Evolutionary conservation across 2,113 vertebrate species (phyloP).

Genomic region (Tiliqua scincoides): DNA sequence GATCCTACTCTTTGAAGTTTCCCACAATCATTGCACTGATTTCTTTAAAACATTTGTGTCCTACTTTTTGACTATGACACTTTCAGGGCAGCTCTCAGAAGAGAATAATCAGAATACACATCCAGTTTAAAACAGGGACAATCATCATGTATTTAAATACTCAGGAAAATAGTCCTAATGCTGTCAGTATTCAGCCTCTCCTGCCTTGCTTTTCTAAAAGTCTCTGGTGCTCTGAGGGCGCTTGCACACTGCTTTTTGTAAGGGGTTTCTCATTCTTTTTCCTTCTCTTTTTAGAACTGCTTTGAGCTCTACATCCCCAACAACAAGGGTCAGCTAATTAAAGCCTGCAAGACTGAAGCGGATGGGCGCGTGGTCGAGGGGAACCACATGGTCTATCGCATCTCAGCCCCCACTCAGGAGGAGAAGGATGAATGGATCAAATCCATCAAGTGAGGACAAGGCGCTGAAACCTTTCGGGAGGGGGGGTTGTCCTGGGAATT

Average conservation of each 20-base stretch:
- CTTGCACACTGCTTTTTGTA: neutral
- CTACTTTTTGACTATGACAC: too few relatives aligned
- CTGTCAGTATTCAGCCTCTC: too few relatives aligned
- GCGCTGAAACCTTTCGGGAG: neutral
- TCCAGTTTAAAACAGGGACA: too few relatives aligned
- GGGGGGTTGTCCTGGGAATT: neutral
- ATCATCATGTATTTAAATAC: too few relatives aligned
- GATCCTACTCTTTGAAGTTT: too few relatives aligned
- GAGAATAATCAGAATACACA: too few relatives aligned
- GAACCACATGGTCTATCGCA: constrained; percentile 94
- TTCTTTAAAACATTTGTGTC: too few relatives aligned
- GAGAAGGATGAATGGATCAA: constrained; percentile 96
- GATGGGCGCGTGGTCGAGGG: constrained; percentile 92
- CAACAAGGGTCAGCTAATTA: constrained; percentile 93
- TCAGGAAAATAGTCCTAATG: too few relatives aligned
- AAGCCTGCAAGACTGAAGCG: constrained; percentile 92
- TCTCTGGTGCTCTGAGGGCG: neutral
- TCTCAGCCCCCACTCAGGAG: constrained; percentile 92
- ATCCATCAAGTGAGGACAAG: constrained; percentile 85
- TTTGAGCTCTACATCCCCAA: constrained; percentile 95
- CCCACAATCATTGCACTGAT: too few relatives aligned
- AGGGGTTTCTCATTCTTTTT: neutral
- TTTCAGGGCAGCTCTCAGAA: too few relatives aligned
- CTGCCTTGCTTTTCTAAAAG: neutral
- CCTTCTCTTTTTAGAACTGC: constrained; percentile 80